Evolutionary conservation across 2,888 invertebrate genomes (phyloP).

Genomic region (Epinotia bilunana): DNA sequence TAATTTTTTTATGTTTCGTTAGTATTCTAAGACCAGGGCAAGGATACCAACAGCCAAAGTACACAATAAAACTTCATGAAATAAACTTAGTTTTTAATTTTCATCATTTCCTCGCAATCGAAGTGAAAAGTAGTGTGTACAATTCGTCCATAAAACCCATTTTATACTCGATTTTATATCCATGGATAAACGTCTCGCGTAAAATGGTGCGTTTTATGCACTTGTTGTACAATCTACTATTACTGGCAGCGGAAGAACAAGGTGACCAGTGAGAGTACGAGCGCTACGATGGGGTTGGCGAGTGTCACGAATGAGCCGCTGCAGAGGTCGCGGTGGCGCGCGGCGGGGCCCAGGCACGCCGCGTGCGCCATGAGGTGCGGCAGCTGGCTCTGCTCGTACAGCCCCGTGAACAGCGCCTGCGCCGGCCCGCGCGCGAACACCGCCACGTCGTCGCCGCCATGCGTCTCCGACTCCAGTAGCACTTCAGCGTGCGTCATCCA

Average conservation of each 20-base stretch:
- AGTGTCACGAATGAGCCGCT: not conserved
- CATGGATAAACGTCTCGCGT: too few relatives aligned
- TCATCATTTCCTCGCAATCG: too few relatives aligned
- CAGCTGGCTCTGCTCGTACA: slow-evolving; percentile 87
- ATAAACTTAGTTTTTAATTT: too few relatives aligned
- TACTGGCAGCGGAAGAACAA: slow-evolving; percentile 1
- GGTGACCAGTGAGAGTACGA: not conserved
- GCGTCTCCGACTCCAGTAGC: slow-evolving; percentile 83
- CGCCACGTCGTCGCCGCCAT: slow-evolving; percentile 88
- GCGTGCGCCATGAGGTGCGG: slow-evolving; percentile 87
- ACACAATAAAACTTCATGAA: too few relatives aligned
- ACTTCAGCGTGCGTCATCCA: slow-evolving; percentile 61
- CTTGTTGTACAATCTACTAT: too few relatives aligned
- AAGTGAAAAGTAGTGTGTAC: too few relatives aligned
- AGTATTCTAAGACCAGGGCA: too few relatives aligned
- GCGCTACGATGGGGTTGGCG: not conserved
- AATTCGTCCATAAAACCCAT: too few relatives aligned
- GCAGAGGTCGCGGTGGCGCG: not conserved
- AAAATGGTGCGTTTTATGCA: too few relatives aligned
- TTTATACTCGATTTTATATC: too few relatives aligned
- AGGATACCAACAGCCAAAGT: too few relatives aligned
- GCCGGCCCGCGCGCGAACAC: slow-evolving; percentile 87
- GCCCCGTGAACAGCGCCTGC: slow-evolving; percentile 88
- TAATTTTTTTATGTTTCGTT: too few relatives aligned
- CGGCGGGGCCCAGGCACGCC: slow-evolving; percentile 83